These are phyloP conservation scores for Rhagoletis pomonella DNA, from an alignment of 1,140 invertebrate species.

Conservation along the genomic window DNA sequence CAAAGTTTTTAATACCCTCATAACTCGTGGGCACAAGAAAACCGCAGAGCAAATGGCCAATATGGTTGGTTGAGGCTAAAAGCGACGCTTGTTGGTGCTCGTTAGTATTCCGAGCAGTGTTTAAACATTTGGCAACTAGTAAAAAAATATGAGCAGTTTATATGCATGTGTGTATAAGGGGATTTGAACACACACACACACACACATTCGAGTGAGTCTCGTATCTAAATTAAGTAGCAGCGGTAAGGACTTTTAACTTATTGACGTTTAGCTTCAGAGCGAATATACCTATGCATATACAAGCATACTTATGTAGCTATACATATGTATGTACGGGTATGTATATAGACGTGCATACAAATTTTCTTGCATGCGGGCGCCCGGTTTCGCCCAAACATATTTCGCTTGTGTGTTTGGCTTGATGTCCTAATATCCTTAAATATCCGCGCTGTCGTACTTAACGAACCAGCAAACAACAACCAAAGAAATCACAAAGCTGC, in stretches of 20 bases:
- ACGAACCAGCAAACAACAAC: slow-evolving; percentile 43
- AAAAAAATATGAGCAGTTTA: not conserved
- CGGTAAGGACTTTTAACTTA: slow-evolving; percentile 36
- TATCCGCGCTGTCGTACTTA: slow-evolving; percentile 48
- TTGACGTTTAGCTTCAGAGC: slow-evolving; percentile 23
- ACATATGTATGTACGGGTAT: too few species aligned
- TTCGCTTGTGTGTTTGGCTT: slow-evolving; percentile 19
- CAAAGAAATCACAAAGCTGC: not conserved
- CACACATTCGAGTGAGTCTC: not conserved
- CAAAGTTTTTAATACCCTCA: slow-evolving; percentile 52
- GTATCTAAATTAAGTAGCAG: not conserved
- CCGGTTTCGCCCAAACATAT: not conserved
- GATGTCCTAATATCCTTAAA: slow-evolving; percentile 50
- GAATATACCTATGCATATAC: not conserved
- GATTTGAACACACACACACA: not conserved
- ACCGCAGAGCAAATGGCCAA: slow-evolving; percentile 22
- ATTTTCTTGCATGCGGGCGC: slow-evolving; percentile 27
- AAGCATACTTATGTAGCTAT: too few species aligned
- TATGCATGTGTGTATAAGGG: too few species aligned
- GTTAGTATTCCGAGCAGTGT: slow-evolving; percentile 45
- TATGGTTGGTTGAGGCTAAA: not conserved
- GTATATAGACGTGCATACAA: not conserved
- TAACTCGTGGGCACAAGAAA: slow-evolving; percentile 46
- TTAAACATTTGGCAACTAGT: slow-evolving; percentile 35
- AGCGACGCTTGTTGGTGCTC: not conserved